Conservation (phyloP, 2,888 invertebrate species). For the Noctua fimbriata region DNA sequence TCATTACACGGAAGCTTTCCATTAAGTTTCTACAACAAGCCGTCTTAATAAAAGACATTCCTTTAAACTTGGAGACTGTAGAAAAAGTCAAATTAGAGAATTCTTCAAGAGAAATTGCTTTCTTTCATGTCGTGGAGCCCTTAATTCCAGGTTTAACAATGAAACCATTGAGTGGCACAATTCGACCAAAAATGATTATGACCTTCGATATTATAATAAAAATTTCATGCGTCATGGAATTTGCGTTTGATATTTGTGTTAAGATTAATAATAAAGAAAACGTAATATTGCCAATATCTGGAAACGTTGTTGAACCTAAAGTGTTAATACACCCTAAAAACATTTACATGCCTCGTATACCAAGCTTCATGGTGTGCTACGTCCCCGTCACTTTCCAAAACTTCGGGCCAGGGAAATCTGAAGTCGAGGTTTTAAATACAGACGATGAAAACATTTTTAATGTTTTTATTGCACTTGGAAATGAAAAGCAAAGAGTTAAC, state of each 20-base stretch:
- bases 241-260: constrained; percentile 80
- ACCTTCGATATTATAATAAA: constrained; percentile 84
- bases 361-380: constrained; percentile 81
- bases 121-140: constrained; percentile 88
- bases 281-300: constrained; percentile 82
- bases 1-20: constrained; percentile 83
- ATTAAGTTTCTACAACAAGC: constrained; percentile 83
- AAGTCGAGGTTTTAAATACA: constrained; percentile 79
- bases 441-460: constrained; percentile 83
- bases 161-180: constrained; percentile 87
- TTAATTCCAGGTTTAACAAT: constrained; percentile 86
- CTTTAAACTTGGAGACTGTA: constrained; percentile 81
- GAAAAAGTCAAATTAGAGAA: constrained; percentile 89
- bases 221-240: constrained; percentile 84
- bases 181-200: constrained; percentile 88
- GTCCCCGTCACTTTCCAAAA: constrained; percentile 85
- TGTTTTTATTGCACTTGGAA: constrained; percentile 79
- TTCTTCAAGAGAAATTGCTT: constrained; percentile 87
- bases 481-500: constrained; percentile 80
- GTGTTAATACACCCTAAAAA: constrained; percentile 86
- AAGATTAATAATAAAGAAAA: constrained; percentile 87
- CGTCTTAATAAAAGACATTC: constrained; percentile 83
- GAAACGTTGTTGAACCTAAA: constrained; percentile 88
- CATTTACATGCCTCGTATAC: constrained; percentile 88
- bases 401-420: constrained; percentile 73